Percentiles rank a stretch among this genome's conserved stretches.
These are phyloP conservation scores for Actenoides lindsayi DNA, from an alignment of 2,113 vertebrate species.

Conservation along the genomic window DNA sequence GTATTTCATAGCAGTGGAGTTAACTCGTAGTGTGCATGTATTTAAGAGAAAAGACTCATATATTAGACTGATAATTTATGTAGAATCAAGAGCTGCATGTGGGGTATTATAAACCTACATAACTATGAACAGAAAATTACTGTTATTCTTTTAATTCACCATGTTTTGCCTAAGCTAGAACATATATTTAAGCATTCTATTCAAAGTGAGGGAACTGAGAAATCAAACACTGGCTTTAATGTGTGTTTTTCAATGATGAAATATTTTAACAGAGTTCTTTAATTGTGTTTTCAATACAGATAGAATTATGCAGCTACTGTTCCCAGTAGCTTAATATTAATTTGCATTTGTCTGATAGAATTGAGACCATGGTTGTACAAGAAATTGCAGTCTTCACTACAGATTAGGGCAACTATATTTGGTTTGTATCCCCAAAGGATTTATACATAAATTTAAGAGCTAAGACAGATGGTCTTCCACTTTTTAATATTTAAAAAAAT, in stretches of 20 bases:
- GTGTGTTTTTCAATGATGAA: not conserved
- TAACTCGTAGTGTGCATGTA: not conserved
- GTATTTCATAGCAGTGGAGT: not conserved
- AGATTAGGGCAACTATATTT: not conserved
- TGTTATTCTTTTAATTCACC: not conserved
- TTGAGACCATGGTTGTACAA: not conserved
- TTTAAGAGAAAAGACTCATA: not conserved
- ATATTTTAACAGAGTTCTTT: not conserved
- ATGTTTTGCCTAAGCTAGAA: not conserved
- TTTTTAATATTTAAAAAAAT: not conserved
- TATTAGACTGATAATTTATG: not conserved
- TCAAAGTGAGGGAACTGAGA: not conserved
- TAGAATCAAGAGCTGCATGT: not conserved
- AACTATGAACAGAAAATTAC: not conserved
- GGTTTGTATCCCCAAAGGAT: not conserved
- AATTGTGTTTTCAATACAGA: not conserved
- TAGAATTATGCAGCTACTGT: not conserved
- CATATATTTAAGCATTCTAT: not conserved
- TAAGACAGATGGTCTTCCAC: not conserved
- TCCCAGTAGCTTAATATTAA: not conserved
- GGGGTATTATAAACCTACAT: not conserved
- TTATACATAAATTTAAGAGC: not conserved
- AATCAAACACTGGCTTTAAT: not conserved
- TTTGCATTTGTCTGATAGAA: not conserved
- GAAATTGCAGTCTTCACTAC: not conserved